Conservation (phyloP, 2,113 vertebrate genomes). For the Puffinus mauretanicus region DNA sequence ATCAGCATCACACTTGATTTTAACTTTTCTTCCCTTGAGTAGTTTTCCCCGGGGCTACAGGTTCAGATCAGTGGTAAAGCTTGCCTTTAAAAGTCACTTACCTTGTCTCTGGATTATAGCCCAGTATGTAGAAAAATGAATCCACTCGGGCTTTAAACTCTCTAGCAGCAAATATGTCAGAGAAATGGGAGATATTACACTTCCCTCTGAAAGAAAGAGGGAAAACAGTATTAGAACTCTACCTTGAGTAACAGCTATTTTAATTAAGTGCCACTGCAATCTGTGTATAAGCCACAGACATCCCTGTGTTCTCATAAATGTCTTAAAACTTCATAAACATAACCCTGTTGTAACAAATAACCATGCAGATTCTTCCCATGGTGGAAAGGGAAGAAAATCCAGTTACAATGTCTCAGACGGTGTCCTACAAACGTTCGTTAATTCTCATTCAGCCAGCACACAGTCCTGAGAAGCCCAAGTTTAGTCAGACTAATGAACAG, state of each 20-base stretch:
- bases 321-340: not conserved
- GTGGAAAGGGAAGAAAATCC: not conserved
- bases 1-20: not conserved
- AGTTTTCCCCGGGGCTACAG: not conserved
- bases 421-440: not conserved
- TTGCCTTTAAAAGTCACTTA: conserved; percentile 70
- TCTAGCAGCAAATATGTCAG: conserved; percentile 98
- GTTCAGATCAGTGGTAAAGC: not conserved
- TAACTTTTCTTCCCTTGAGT: not conserved
- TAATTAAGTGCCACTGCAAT: conserved; percentile 7
- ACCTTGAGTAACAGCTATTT: not conserved
- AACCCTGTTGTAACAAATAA: not conserved
- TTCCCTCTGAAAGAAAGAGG: conserved; percentile 88
- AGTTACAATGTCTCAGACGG: not conserved
- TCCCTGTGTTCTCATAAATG: not conserved
- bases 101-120: conserved; percentile 99
- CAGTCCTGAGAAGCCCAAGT: not conserved
- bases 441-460: not conserved
- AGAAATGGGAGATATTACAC: conserved; percentile 99
- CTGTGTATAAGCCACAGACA: not conserved
- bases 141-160: conserved; percentile 98
- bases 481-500: not conserved
- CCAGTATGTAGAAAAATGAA: conserved; percentile 99
- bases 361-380: not conserved
- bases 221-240: not conserved